Evolutionary conservation across 2,113 vertebrate species (phyloP).

Genomic region (Cavia aperea): DNA sequence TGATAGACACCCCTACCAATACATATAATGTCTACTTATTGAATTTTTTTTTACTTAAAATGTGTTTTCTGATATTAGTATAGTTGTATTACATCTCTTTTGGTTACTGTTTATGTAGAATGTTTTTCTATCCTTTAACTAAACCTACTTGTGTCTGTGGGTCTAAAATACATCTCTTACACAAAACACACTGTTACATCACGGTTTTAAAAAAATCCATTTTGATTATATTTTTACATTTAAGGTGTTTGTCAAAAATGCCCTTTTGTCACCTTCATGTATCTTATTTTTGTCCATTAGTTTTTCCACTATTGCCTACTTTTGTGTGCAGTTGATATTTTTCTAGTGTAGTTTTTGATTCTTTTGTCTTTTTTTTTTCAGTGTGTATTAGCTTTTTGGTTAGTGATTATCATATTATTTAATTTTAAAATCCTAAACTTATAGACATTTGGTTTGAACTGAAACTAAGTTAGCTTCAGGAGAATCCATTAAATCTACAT

Average conservation of each 20-base stretch:
- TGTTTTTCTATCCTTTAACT: neutral
- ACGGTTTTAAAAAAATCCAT: neutral
- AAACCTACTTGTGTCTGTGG: neutral
- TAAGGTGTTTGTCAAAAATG: neutral
- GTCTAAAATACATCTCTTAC: neutral
- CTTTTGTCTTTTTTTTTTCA: neutral
- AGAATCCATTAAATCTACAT: neutral
- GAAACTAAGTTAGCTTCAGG: neutral
- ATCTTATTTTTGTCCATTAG: neutral
- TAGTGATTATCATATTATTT: neutral
- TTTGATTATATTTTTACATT: neutral
- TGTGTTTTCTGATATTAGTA: neutral
- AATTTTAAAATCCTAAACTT: neutral
- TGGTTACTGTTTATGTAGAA: neutral
- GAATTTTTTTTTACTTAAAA: neutral
- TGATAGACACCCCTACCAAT: neutral
- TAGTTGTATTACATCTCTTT: neutral
- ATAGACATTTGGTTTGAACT: neutral
- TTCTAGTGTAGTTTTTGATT: neutral
- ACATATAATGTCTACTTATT: neutral
- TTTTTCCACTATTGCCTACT: neutral
- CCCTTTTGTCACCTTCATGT: neutral
- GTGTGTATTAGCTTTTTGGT: neutral
- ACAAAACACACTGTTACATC: neutral
- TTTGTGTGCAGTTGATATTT: neutral